Conservation (phyloP, 1,140 invertebrate species). For the Tetragonula clypearis region DNA sequence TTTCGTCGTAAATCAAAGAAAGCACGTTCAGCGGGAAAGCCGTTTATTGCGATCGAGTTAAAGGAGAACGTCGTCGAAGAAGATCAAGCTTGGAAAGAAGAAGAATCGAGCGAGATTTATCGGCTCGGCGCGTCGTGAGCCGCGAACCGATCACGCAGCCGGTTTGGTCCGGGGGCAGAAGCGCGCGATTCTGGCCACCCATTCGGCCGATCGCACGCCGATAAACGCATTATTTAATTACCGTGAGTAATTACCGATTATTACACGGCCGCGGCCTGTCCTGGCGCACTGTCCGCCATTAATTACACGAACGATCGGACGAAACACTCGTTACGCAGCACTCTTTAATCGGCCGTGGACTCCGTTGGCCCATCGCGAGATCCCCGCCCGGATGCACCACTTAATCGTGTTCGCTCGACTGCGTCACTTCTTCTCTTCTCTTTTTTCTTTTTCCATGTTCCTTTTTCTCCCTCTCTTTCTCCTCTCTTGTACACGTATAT, state of each 20-base stretch:
- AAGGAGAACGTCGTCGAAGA: background rate
- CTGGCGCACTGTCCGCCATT: slow-evolving; percentile 63
- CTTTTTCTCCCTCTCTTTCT: background rate
- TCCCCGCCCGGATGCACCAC: slow-evolving; percentile 30
- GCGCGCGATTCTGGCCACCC: slow-evolving; percentile 67
- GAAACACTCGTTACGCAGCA: slow-evolving; percentile 69
- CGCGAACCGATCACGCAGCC: slow-evolving; percentile 52
- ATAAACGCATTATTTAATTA: slow-evolving; percentile 80
- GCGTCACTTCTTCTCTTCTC: background rate
- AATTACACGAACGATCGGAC: slow-evolving; percentile 69
- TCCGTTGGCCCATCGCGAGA: slow-evolving; percentile 30
- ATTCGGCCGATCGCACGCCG: slow-evolving; percentile 63
- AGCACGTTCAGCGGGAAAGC: background rate
- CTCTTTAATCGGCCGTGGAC: slow-evolving; percentile 62
- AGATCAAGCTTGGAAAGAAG: slow-evolving; percentile 9
- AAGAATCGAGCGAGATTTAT: slow-evolving; percentile 69
- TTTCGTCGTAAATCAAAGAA: background rate
- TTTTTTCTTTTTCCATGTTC: background rate
- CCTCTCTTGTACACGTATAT: background rate
- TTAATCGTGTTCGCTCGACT: background rate
- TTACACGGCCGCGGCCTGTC: slow-evolving; percentile 67
- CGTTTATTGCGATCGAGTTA: background rate
- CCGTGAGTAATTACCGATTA: slow-evolving; percentile 75
- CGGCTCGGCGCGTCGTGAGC: slow-evolving; percentile 63
- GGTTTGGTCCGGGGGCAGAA: slow-evolving; percentile 54